Conservation (phyloP, 2,888 invertebrate species). For the Drepana falcataria region DNA sequence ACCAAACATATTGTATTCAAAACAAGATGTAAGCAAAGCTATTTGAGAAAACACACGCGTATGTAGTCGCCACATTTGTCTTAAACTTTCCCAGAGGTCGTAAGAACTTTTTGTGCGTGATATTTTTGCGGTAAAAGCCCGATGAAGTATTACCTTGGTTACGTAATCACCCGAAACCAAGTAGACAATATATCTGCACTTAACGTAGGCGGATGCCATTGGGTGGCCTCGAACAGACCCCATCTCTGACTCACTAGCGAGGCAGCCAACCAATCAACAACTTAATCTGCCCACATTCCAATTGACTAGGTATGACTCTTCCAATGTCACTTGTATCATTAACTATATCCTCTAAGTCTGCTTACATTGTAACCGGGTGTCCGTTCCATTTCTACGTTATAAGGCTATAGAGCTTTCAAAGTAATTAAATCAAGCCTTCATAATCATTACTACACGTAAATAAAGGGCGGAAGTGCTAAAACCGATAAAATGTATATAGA, state of each 20-base stretch:
- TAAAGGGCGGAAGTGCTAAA: too few relatives aligned
- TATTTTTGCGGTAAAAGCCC: constrained; percentile 18
- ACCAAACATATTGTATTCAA: background rate
- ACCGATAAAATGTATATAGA: too few relatives aligned
- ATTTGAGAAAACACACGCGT: background rate
- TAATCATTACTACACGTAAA: too few relatives aligned
- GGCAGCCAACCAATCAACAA: constrained; percentile 24
- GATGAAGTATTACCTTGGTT: constrained; percentile 11
- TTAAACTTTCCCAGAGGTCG: constrained; percentile 18
- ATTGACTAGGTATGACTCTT: constrained; percentile 3
- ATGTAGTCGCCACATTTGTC: constrained; percentile 19
- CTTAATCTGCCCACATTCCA: constrained; percentile 35
- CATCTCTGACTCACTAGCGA: constrained; percentile 49
- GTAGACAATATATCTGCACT: constrained; percentile 21
- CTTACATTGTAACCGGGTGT: constrained; percentile 6
- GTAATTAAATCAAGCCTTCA: background rate
- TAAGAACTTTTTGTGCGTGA: constrained; percentile 18
- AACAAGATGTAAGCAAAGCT: background rate
- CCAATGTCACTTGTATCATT: constrained; percentile 30
- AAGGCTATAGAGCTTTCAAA: background rate
- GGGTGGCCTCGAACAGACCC: constrained; percentile 55
- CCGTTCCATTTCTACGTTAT: background rate
- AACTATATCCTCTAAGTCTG: constrained; percentile 18
- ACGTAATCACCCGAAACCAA: constrained; percentile 29
- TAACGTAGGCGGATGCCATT: constrained; percentile 50